These are phyloP conservation scores for Hermatobates lingyangjiaoensis DNA, from an alignment of 1,140 invertebrate species.

Conservation along the genomic window DNA sequence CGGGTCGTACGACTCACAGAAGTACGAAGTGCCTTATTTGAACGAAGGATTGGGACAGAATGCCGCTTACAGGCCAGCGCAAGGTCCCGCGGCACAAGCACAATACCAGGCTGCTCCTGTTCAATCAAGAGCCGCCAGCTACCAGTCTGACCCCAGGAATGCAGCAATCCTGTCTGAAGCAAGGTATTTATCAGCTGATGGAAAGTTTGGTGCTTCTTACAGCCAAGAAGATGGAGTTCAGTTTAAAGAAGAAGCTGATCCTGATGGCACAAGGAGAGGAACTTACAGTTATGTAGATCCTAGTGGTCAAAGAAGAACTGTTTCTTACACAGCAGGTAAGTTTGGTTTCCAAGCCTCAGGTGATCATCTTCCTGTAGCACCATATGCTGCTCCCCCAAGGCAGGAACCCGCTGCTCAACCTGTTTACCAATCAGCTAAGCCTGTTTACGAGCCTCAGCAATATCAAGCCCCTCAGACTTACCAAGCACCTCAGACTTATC, in stretches of 20 bases:
- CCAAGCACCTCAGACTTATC: constrained; percentile 1
- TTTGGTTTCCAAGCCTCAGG: constrained; percentile 55
- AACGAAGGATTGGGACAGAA: background rate
- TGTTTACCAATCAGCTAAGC: constrained; percentile 2
- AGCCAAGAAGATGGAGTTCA: constrained; percentile 69
- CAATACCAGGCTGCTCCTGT: background rate
- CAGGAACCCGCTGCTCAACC: constrained; percentile 3
- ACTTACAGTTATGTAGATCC: constrained; percentile 75
- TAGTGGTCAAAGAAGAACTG: constrained; percentile 53
- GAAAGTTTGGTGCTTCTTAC: constrained; percentile 64
- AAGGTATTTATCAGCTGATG: constrained; percentile 57
- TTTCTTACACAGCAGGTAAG: constrained; percentile 70
- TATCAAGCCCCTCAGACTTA: background rate
- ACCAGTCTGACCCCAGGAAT: constrained; percentile 40
- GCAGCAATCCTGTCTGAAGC: constrained; percentile 66
- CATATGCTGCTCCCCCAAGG: constrained; percentile 17
- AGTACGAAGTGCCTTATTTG: constrained; percentile 8
- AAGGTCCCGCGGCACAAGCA: background rate
- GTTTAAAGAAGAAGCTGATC: constrained; percentile 69
- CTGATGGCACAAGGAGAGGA: constrained; percentile 60
- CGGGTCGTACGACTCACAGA: constrained; percentile 6
- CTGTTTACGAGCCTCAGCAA: constrained; percentile 1
- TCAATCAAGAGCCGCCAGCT: constrained; percentile 16
- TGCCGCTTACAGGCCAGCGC: background rate
- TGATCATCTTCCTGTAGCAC: constrained; percentile 54